A percentile compares a stretch with the other conserved stretches of the same genome.
These are phyloP conservation scores for Cloeon dipterum DNA, from an alignment of 2,888 invertebrate genomes.

Conservation along the genomic window DNA sequence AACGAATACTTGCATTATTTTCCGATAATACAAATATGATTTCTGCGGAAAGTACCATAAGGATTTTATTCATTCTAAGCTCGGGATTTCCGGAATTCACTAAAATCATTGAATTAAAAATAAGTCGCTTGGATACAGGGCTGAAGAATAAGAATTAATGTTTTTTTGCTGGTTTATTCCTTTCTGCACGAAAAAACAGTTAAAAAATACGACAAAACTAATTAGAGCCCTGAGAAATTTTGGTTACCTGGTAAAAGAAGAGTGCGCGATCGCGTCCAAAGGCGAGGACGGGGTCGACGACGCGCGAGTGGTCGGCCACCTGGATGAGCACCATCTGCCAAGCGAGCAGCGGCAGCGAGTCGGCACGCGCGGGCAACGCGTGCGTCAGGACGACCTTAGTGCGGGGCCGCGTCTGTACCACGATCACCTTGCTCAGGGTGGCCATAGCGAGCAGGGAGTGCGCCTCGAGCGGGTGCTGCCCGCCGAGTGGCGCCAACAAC, in stretches of 20 bases:
- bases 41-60: too few species aligned
- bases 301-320: conserved; percentile 35
- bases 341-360: conserved; percentile 68
- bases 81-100: too few species aligned
- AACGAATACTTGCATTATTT: too few species aligned
- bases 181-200: too few species aligned
- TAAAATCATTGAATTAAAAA: too few species aligned
- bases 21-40: too few species aligned
- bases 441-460: conserved; percentile 75
- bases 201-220: too few species aligned
- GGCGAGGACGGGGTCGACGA: conserved; percentile 67
- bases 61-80: too few species aligned
- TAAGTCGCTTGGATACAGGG: too few species aligned
- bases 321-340: conserved; percentile 84
- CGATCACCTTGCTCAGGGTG: conserved; percentile 68
- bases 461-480: conserved; percentile 39
- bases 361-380: conserved; percentile 34
- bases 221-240: too few species aligned
- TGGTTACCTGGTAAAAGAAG: conserved; percentile 66
- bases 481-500: conserved; percentile 26
- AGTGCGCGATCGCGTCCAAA: conserved; percentile 67
- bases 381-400: conserved; percentile 58
- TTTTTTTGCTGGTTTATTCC: too few species aligned
- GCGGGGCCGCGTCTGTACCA: conserved; percentile 53
- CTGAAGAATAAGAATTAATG: too few species aligned